Conservation (phyloP, 53 echinoderm and acorn worm genomes). For the Apostichopus leukothele region DNA sequence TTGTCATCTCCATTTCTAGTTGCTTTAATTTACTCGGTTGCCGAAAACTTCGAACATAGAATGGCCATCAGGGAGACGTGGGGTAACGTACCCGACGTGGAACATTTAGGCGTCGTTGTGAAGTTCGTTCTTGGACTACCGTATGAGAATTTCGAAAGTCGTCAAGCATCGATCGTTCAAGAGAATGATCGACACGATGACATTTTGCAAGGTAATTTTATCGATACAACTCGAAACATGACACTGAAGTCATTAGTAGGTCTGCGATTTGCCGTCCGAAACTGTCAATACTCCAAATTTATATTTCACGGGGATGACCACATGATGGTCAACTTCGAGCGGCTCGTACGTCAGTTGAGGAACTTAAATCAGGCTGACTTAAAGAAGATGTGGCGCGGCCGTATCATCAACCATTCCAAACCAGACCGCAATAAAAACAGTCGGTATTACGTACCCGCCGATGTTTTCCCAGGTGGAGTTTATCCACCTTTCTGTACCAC, state of each 20-base stretch:
- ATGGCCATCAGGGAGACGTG: constrained; percentile 86
- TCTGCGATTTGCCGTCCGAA: constrained; percentile 62
- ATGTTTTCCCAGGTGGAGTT: constrained; percentile 32
- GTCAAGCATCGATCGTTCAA: constrained; percentile 60
- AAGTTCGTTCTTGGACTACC: constrained; percentile 81
- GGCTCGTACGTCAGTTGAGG: constrained; percentile 65
- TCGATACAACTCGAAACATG: constrained; percentile 59
- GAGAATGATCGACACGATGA: constrained; percentile 84
- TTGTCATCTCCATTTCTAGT: constrained; percentile 67
- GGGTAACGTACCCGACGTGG: constrained; percentile 77
- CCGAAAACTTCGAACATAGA: constrained; percentile 61
- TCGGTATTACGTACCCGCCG: constrained; percentile 65
- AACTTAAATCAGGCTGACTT: constrained; percentile 52
- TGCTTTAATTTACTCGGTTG: constrained; percentile 62
- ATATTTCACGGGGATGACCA: constrained; percentile 81
- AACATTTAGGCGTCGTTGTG: constrained; percentile 62
- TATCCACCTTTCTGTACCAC: constrained; percentile 80
- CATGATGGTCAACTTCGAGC: constrained; percentile 67
- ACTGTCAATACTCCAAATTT: constrained; percentile 65
- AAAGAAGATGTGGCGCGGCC: constrained; percentile 72
- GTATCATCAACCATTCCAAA: constrained; percentile 54
- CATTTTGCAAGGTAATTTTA: constrained; percentile 73
- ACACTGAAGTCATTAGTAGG: constrained; percentile 72
- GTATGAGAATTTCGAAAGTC: constrained; percentile 9
- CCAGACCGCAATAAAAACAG: constrained; percentile 61